A percentile compares a stretch with the other conserved stretches of the same genome.
Conservation (phyloP, 2,888 invertebrate species). For the Eristalis tenax region DNA sequence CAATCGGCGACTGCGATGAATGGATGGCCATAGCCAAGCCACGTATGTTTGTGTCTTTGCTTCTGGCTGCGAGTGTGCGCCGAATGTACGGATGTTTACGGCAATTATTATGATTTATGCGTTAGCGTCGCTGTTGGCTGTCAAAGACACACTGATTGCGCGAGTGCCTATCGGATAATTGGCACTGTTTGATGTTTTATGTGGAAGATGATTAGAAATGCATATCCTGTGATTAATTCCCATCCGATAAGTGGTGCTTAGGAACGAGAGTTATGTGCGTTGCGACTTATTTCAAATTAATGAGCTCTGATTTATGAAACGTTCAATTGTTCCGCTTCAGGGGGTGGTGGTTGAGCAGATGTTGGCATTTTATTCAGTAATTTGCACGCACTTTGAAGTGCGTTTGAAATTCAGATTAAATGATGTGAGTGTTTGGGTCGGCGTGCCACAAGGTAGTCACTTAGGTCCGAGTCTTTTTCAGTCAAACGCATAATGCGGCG, state of each 20-base stretch:
- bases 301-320: too few relatives aligned
- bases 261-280: background rate
- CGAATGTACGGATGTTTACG: background rate
- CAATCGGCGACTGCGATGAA: background rate
- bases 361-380: too few relatives aligned
- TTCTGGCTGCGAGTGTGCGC: background rate
- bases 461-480: too few relatives aligned
- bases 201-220: background rate
- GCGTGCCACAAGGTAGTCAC: too few relatives aligned
- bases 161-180: background rate
- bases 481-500: too few relatives aligned
- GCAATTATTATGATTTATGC: conserved; percentile 1
- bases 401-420: too few relatives aligned
- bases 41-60: background rate
- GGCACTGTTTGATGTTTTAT: background rate
- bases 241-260: background rate
- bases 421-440: too few relatives aligned
- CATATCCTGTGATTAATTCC: background rate
- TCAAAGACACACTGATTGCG: background rate
- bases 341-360: too few relatives aligned
- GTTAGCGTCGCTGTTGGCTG: background rate
- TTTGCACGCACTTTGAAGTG: too few relatives aligned
- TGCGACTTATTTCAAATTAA: too few relatives aligned
- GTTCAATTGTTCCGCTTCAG: too few relatives aligned
- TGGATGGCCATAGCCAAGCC: too few relatives aligned